A percentile compares a stretch with the other conserved stretches of the same genome.
Conservation (phyloP, 2,113 vertebrate species). For the Xenopus borealis region DNA sequence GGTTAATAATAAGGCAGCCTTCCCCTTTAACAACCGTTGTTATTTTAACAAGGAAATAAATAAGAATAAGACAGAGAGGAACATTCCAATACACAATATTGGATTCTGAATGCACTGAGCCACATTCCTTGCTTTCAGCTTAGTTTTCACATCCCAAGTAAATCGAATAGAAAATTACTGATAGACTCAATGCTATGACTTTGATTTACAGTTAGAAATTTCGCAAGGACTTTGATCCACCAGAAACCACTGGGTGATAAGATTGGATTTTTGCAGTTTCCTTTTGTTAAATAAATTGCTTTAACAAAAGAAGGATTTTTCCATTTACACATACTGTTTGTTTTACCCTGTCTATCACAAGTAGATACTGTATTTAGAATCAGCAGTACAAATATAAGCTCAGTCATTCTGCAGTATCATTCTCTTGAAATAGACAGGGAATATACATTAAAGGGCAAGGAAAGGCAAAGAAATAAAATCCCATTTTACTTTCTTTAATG, state of each 20-base stretch:
- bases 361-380: slow-evolving; percentile 14
- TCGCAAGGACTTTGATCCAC: background rate
- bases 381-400: no score
- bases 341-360: background rate
- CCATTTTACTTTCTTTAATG: no score
- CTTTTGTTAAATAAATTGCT: background rate
- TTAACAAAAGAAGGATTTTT: background rate
- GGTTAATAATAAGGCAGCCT: no score
- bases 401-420: no score
- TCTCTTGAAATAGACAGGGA: no score
- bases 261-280: slow-evolving; percentile 1
- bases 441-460: no score
- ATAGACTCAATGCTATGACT: background rate
- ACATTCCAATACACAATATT: no score
- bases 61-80: no score
- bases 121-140: background rate
- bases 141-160: background rate
- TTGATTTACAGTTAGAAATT: slow-evolving; percentile 4
- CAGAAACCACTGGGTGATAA: background rate
- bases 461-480: no score
- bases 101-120: no score
- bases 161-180: slow-evolving; percentile 12
- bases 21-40: no score
- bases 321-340: slow-evolving; percentile 17
- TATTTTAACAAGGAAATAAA: no score